These are phyloP conservation scores for Idaea dimidiata DNA, from an alignment of 2,888 invertebrate genomes.

Conservation along the genomic window DNA sequence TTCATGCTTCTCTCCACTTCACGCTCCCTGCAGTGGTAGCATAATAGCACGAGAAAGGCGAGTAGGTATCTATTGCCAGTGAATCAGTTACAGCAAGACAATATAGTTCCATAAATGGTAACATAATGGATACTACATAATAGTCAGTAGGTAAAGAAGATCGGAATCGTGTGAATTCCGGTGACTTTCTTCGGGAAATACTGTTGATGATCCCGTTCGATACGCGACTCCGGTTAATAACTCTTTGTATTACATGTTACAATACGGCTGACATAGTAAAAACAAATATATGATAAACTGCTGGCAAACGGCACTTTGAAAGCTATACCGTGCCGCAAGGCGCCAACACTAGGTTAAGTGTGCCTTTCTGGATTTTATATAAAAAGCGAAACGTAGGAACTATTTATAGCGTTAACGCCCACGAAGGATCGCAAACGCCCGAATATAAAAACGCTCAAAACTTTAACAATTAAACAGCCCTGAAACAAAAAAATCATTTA, in stretches of 20 bases:
- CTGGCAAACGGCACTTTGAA: background rate
- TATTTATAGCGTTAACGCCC: no score
- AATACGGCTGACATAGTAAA: constrained; percentile 5
- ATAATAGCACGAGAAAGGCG: no score
- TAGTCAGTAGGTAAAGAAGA: constrained; percentile 22
- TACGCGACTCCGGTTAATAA: constrained; percentile 32
- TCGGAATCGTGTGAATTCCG: constrained; percentile 35
- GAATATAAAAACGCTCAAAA: no score
- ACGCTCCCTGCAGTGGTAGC: no score
- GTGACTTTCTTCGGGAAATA: constrained; percentile 48
- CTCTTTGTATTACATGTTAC: constrained; percentile 39
- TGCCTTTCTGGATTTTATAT: no score
- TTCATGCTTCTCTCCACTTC: no score
- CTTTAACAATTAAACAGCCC: no score
- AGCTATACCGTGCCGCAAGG: no score
- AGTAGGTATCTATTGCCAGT: background rate
- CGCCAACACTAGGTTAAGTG: no score
- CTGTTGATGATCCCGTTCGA: constrained; percentile 35
- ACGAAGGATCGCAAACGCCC: no score
- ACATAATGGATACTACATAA: constrained; percentile 13
- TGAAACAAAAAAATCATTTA: no score
- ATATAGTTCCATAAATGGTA: background rate
- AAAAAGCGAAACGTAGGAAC: no score
- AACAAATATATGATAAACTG: background rate
- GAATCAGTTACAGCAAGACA: background rate